phyloP scores from a whole-genome alignment of 2,797 vertebrate genomes.

The Amblyraja radiata region DNA sequence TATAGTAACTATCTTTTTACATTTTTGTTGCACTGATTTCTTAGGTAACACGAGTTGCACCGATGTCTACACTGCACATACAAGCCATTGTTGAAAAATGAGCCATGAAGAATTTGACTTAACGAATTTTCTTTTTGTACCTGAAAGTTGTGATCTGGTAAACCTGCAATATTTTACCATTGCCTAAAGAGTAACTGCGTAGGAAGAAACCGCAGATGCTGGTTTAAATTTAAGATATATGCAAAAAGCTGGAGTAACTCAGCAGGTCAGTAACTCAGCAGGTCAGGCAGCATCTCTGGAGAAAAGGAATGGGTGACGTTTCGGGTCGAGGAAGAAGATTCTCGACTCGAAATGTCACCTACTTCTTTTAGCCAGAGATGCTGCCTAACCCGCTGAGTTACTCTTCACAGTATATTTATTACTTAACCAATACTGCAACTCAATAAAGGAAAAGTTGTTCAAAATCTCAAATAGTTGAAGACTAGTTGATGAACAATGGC shows the following conservation, averaged over 20 bases:
- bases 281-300: too few relatives aligned
- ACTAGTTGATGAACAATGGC: not conserved
- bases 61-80: not conserved
- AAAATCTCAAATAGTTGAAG: not conserved
- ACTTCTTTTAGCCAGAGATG: too few relatives aligned
- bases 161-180: not conserved
- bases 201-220: too few relatives aligned
- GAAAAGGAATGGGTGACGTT: too few relatives aligned
- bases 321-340: too few relatives aligned
- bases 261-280: too few relatives aligned
- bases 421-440: not conserved
- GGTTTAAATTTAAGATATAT: too few relatives aligned
- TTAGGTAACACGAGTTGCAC: not conserved
- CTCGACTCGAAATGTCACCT: too few relatives aligned
- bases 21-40: not conserved
- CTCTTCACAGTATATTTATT: not conserved
- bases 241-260: too few relatives aligned
- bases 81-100: not conserved
- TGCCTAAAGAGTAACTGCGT: not conserved
- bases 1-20: not conserved
- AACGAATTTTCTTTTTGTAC: not conserved
- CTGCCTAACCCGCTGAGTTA: too few relatives aligned
- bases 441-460: conserved; percentile 3
- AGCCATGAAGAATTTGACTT: not conserved
- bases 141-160: not conserved